phyloP scores from a whole-genome alignment of 2,113 vertebrate genomes.

The Ceuthmochares aereus region DNA sequence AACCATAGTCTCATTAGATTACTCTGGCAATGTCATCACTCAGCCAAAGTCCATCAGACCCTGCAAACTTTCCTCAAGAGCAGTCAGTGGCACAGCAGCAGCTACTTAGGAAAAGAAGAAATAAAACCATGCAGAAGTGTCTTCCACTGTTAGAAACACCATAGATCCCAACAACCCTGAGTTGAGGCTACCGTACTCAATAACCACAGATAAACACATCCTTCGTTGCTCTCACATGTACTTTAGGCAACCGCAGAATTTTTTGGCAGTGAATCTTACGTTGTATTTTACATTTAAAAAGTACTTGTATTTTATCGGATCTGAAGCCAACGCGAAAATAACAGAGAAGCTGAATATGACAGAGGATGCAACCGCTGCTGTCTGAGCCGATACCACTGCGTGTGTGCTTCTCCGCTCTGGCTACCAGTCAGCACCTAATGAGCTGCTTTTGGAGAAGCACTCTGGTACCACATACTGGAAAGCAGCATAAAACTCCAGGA shows the following conservation, averaged over 20 bases:
- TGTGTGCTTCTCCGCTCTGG: not conserved
- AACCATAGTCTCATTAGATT: not conserved
- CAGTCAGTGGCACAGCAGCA: not conserved
- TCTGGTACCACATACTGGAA: not conserved
- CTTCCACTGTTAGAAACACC: not conserved
- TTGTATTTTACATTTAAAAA: not conserved
- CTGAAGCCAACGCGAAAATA: not conserved
- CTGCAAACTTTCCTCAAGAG: not conserved
- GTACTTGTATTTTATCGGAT: not conserved
- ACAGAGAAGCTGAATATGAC: fast-evolving
- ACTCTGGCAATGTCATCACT: not conserved
- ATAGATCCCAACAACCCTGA: not conserved
- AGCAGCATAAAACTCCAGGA: not conserved
- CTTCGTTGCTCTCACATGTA: not conserved
- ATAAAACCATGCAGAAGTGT: not conserved
- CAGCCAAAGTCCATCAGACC: not conserved
- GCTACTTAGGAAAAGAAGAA: not conserved
- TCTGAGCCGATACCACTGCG: not conserved
- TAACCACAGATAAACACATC: not conserved
- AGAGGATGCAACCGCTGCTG: not conserved
- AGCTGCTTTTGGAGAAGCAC: not conserved
- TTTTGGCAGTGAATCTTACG: not conserved
- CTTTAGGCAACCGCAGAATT: not conserved
- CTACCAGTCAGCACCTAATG: not conserved
- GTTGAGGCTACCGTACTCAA: fast-evolving